Conservation (phyloP, 2,113 vertebrate species). For the Eidolon helvum region DNA sequence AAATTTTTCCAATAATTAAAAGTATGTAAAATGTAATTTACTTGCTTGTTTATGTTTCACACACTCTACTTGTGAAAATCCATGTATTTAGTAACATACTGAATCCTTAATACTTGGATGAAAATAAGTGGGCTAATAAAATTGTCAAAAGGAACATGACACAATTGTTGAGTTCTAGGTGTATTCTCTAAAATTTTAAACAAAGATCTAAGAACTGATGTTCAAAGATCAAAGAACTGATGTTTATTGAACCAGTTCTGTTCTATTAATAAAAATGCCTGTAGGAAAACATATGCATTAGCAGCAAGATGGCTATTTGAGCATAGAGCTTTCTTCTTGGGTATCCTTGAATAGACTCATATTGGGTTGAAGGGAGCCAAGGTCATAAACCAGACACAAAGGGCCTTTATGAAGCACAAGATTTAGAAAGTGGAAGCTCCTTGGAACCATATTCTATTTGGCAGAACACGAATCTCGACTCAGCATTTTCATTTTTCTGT, state of each 20-base stretch:
- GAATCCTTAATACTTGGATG: not conserved
- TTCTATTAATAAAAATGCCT: slow-evolving; percentile 3
- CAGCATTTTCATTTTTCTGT: slow-evolving; percentile 27
- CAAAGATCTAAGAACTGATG: not conserved
- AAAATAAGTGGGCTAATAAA: not conserved
- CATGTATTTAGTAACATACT: not conserved
- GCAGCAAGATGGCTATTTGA: not conserved
- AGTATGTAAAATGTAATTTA: not conserved
- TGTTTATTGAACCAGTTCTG: not conserved
- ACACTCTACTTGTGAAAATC: not conserved
- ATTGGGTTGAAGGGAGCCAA: not conserved
- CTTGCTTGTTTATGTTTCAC: not conserved
- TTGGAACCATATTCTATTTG: slow-evolving; percentile 37
- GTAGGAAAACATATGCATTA: not conserved
- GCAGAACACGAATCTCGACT: slow-evolving; percentile 51
- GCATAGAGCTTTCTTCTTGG: not conserved
- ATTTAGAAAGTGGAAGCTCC: slow-evolving; percentile 13
- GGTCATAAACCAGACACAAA: slow-evolving; percentile 18
- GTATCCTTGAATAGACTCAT: not conserved
- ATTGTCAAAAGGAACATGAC: not conserved
- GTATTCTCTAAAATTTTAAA: not conserved
- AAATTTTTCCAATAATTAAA: not conserved
- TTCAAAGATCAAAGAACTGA: not conserved
- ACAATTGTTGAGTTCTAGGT: not conserved
- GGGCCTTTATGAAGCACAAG: not conserved